Evolutionary conservation across 2,888 invertebrate genomes (phyloP), one percentile per base, ranked within the genome.

Genomic region (Gnatocerus cornutus): DNA sequence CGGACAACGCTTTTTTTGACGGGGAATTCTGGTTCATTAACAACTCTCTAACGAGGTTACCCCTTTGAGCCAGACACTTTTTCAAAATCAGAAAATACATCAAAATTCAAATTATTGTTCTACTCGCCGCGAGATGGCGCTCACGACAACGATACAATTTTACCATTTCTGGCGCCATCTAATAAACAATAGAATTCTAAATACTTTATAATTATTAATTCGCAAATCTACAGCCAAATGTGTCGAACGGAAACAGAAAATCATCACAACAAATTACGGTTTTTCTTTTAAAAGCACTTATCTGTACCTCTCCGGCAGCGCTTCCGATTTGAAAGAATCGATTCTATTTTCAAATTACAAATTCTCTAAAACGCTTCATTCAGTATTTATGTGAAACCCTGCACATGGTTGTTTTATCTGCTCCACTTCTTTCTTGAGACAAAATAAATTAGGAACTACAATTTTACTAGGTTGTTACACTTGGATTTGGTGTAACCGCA

Each of bases 321-420:
- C 13, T 9, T 6, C 53, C 10, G 5, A 13, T 14, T 53, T 53
- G 37, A 61, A 61, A 61, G 61, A 39, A 61, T 61, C 48, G 61
- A 61, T 61, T 61, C 50, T 27, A 39, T 48, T 61, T 48, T 46
- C 43, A 59, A 43, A 59, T 59, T 59, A 59, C 45, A 16, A 46
- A 56, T 43, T 56, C 56, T 12, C 43, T 56, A 59, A 46, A 59
- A 30, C 59, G 59, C 59, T 59, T 45, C 59, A 59, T 59, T 46
- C 45, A 59, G 45, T 59, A 59, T 59, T 59, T 59, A 59, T 59
- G 59, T 46, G 59, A 59, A 59, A 59, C 30, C n/a, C 30, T 59
- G 59, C 59, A 59, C 45, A 59, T 30, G 59, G 43, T 59, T 46
- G 33, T 59, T 59, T 59, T 46, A 59, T 27, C 16, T 27, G 12